Evolutionary conservation across 2,113 vertebrate genomes (phyloP).

Genomic region (Echinops telfairi): DNA sequence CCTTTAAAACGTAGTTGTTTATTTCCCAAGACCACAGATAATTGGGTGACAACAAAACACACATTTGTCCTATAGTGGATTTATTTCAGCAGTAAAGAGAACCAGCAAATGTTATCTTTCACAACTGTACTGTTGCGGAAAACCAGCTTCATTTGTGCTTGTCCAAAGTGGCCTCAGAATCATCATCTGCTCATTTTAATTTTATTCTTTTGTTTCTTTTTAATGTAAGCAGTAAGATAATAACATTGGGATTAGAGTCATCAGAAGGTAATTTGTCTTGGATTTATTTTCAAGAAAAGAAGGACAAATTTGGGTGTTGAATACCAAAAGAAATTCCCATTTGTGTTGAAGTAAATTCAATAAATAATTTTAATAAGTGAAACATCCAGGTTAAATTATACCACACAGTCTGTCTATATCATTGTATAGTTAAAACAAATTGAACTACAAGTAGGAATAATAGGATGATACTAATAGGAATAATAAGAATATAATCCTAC

Average conservation of each 20-base stretch:
- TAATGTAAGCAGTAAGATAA: neutral
- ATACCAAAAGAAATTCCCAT: neutral
- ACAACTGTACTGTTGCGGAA: neutral
- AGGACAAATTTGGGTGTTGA: neutral
- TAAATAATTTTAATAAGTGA: neutral
- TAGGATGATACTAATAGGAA: neutral
- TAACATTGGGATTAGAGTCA: neutral
- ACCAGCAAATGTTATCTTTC: neutral
- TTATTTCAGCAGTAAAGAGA: neutral
- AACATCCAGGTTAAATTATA: neutral
- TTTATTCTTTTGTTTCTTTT: neutral
- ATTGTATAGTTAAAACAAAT: neutral
- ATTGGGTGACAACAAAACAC: neutral
- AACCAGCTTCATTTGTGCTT: neutral
- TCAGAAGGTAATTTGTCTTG: neutral
- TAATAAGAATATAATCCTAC: neutral
- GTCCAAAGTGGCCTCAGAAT: neutral
- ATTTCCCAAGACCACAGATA: neutral
- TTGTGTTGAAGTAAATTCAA: neutral
- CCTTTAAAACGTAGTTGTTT: neutral
- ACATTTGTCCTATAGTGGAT: neutral
- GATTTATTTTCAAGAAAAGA: neutral
- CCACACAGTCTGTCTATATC: neutral
- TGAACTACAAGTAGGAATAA: neutral
- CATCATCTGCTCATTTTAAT: neutral